Evolutionary conservation across 1,140 invertebrate species (phyloP).

Genomic region (Drosophila willistoni): DNA sequence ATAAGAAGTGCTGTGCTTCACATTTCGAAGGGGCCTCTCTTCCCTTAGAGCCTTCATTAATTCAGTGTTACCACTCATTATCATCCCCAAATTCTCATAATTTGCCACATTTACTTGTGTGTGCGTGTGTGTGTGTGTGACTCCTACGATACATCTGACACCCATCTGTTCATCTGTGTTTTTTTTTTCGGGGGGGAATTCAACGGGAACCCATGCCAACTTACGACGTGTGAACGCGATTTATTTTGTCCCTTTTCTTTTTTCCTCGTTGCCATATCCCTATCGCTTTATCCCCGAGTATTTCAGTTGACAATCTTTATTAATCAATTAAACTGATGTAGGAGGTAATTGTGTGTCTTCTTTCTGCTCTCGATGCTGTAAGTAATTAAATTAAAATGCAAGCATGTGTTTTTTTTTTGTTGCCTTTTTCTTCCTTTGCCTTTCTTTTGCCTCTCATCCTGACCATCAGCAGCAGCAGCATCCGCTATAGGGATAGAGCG

Average conservation of each 20-base stretch:
- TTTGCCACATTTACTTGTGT: conserved; percentile 23
- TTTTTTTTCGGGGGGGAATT: no score
- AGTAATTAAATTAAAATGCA: conserved; percentile 81
- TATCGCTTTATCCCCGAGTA: conserved; percentile 23
- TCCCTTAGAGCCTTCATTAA: neutral
- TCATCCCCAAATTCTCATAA: conserved; percentile 39
- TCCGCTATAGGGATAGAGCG: conserved; percentile 22
- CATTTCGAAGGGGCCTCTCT: neutral
- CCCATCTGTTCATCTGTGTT: conserved; percentile 41
- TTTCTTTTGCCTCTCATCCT: conserved; percentile 24
- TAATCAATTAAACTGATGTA: conserved; percentile 73
- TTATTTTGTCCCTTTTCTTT: conserved; percentile 9
- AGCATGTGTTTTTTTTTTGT: conserved; percentile 72
- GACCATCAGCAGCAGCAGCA: conserved; percentile 6
- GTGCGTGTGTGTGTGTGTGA: neutral
- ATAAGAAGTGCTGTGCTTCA: neutral
- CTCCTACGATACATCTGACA: conserved; percentile 58
- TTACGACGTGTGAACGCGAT: conserved; percentile 61
- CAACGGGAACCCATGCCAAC: conserved; percentile 60
- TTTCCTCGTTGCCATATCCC: conserved; percentile 9
- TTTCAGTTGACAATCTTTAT: conserved; percentile 73
- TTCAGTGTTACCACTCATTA: conserved; percentile 1
- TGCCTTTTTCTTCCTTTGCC: conserved; percentile 28
- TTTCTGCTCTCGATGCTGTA: conserved; percentile 67
- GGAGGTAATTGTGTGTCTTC: conserved; percentile 43